Evolutionary conservation across 2,797 vertebrate genomes (phyloP).

Genomic region (Enteromius thamalakanensis): DNA sequence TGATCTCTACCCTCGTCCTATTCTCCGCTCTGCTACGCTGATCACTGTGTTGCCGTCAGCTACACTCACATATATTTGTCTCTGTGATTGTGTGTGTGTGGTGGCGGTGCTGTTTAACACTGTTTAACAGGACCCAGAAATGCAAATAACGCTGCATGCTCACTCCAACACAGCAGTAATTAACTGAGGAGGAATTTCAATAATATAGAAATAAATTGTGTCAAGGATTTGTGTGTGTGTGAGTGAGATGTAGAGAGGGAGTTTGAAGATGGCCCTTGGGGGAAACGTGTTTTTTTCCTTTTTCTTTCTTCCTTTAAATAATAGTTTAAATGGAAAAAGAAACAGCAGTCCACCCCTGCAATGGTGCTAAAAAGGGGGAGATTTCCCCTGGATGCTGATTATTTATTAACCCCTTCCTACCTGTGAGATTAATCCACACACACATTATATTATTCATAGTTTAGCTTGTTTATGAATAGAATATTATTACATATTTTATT

Average conservation of each 20-base stretch:
- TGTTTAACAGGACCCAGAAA: constrained; percentile 63
- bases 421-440: background rate
- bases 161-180: constrained; percentile 62
- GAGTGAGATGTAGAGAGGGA: constrained; percentile 53
- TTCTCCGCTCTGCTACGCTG: constrained; percentile 58
- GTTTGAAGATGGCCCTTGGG: constrained; percentile 57
- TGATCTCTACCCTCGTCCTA: constrained; percentile 65
- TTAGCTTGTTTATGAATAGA: background rate
- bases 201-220: constrained; percentile 68
- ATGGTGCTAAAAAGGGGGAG: constrained; percentile 31
- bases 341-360: constrained; percentile 49
- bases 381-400: constrained; percentile 17
- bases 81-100: constrained; percentile 47
- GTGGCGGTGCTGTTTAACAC: constrained; percentile 63
- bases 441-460: background rate
- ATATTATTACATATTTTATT: background rate
- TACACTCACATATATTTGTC: constrained; percentile 52
- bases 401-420: constrained; percentile 21
- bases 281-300: constrained; percentile 51
- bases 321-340: constrained; percentile 54
- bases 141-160: constrained; percentile 62
- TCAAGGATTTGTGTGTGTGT: constrained; percentile 58
- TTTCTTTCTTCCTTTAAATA: constrained; percentile 55
- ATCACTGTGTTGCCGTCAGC: constrained; percentile 64
- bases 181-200: constrained; percentile 66